A percentile compares a stretch with the other conserved stretches of the same genome.
Evolutionary conservation across 2,113 vertebrate genomes (phyloP).

Genomic region (Tonatia bakeri): DNA sequence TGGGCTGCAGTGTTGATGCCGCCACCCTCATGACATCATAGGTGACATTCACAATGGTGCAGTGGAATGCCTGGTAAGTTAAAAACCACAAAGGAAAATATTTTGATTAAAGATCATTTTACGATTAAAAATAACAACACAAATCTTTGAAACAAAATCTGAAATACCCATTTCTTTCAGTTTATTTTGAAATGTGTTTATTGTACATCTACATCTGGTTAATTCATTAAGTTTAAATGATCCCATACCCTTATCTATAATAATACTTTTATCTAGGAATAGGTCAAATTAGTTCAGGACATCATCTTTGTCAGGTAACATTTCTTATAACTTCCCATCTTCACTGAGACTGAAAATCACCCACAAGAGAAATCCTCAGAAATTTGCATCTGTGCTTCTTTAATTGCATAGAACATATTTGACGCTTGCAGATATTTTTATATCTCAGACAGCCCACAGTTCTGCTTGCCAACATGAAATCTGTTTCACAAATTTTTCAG

Average conservation of each 20-base stretch:
- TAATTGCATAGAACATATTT: conserved; percentile 44
- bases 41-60: too few species aligned
- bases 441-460: conserved; percentile 48
- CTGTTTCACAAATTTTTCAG: conserved; percentile 62
- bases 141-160: background rate
- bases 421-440: conserved; percentile 60
- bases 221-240: background rate
- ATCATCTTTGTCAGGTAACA: background rate
- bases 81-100: too few species aligned
- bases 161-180: background rate
- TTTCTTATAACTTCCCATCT: background rate
- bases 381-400: conserved; percentile 1
- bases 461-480: conserved; percentile 57
- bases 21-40: too few species aligned
- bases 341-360: background rate
- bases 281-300: background rate
- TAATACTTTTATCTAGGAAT: background rate
- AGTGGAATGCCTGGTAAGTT: too few species aligned
- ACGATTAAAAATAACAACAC: too few species aligned
- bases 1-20: too few species aligned
- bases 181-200: background rate
- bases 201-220: too few species aligned
- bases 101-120: too few species aligned
- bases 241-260: background rate
- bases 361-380: background rate